Evolutionary conservation across 2,888 invertebrate species (phyloP).

Genomic region (Protophormia terraenovae): DNA sequence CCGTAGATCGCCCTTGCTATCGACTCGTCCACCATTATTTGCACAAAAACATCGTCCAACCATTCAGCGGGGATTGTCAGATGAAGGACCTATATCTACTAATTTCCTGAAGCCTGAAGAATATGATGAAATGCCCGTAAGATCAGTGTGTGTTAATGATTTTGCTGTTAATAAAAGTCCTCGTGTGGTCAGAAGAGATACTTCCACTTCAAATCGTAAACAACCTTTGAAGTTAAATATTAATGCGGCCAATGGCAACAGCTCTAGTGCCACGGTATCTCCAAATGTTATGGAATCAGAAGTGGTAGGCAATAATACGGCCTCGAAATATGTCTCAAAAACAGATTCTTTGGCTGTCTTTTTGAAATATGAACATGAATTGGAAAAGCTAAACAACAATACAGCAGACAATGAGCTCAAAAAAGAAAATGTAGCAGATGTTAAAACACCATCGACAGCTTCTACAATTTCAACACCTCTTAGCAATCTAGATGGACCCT

Average conservation of each 20-base stretch:
- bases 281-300: slow-evolving; percentile 46
- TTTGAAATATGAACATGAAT: slow-evolving; percentile 80
- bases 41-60: slow-evolving; percentile 79
- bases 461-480: background rate
- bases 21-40: slow-evolving; percentile 77
- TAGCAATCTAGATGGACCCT: slow-evolving; percentile 49
- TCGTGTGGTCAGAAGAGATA: slow-evolving; percentile 78
- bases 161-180: slow-evolving; percentile 77
- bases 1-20: slow-evolving; percentile 76
- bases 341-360: slow-evolving; percentile 81
- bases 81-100: slow-evolving; percentile 81
- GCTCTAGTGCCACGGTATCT: background rate
- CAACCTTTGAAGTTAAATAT: slow-evolving; percentile 73
- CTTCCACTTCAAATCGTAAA: slow-evolving; percentile 77
- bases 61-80: slow-evolving; percentile 81
- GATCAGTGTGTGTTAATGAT: slow-evolving; percentile 80
- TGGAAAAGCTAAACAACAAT: slow-evolving; percentile 73
- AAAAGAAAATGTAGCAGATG: slow-evolving; percentile 15
- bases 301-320: slow-evolving; percentile 42
- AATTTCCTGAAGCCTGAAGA: slow-evolving; percentile 81
- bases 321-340: slow-evolving; percentile 75
- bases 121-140: slow-evolving; percentile 81
- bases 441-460: background rate
- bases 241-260: slow-evolving; percentile 46
- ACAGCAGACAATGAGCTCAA: slow-evolving; percentile 69